Evolutionary conservation across 2,888 invertebrate species (phyloP), one percentile per base, ranked within the genome.

Genomic region (Tinea semifulvella): DNA sequence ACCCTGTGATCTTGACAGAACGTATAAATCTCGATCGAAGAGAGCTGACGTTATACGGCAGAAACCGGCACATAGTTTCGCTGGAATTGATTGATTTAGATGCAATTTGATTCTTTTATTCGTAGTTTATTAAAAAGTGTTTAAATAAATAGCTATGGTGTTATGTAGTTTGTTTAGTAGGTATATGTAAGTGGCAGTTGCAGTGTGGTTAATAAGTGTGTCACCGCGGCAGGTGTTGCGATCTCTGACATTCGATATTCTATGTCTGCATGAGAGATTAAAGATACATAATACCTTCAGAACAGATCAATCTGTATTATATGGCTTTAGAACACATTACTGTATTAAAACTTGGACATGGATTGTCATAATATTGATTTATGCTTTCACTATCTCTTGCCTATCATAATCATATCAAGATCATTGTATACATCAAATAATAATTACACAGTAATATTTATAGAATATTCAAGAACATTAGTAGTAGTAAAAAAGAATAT

Each of bases 1-100:
- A 18, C 11, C 18, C 4, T 36, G 25, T 22, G 25, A 22, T 18
- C 8, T 10, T 36, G 18, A 36, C 36, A 18, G 16, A n/a, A 36
- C 18, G 8, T 16, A 10, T 16, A 8, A 36, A 7, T 16, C 10
- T 8, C 16, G 18, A 2, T 28, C 4, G 8, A n/a, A 36, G 14
- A 36, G 8, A 22, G 25, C 18, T 36, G 36, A 18, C 36, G 18
- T 16, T 57, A 56, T 58, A 63, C 48, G 43, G 46, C 53, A 52
- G 58, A 56, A 65, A 62, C 79, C 79, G 79, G 79, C 61, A 64
- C 59, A 50, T 58, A 61, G 56, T 65, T 65, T 61, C 58, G 56
- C 31, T 31, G 31, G 2, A 31, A 31, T 31, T 31, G 5, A 31
- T 4, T 16, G 18, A 36, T 8, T 35, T 35, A 6, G 16, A 4